phyloP scores from a whole-genome alignment of 1,140 invertebrate species.

The Sitophilus oryzae region DNA sequence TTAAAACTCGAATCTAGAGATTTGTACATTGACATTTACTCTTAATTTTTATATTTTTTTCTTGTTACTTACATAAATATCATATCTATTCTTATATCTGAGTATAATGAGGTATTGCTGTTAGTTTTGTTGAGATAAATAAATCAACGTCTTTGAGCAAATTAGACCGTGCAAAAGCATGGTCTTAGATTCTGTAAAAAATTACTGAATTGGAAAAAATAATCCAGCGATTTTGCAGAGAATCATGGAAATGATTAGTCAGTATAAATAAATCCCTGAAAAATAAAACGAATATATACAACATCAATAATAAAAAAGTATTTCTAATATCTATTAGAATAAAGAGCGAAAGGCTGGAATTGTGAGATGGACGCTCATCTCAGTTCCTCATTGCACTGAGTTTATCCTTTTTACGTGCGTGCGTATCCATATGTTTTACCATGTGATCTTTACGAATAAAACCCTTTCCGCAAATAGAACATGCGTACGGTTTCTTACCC shows the following conservation, averaged over 20 bases:
- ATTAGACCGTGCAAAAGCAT: too few relatives aligned
- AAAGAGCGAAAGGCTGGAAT: conserved; percentile 28
- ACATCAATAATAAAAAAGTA: conserved; percentile 25
- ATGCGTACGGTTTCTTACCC: conserved; percentile 73
- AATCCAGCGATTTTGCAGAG: too few relatives aligned
- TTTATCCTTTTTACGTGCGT: conserved; percentile 47
- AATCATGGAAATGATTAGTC: neutral
- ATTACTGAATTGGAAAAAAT: too few relatives aligned
- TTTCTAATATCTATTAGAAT: conserved; percentile 22
- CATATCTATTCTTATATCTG: conserved; percentile 41
- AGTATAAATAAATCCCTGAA: conserved; percentile 7
- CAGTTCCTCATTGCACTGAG: conserved; percentile 19
- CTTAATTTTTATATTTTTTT: conserved; percentile 21
- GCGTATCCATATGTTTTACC: conserved; percentile 86
- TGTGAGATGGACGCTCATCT: conserved; percentile 4
- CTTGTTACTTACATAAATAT: conserved; percentile 40
- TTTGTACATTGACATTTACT: conserved; percentile 36
- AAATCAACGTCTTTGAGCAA: neutral
- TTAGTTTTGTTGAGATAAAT: conserved; percentile 14
- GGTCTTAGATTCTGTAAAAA: too few relatives aligned
- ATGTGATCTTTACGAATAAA: conserved; percentile 94
- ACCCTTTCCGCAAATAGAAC: conserved; percentile 76
- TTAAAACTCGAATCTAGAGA: conserved; percentile 29
- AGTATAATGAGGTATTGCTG: conserved; percentile 42
- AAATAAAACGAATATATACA: conserved; percentile 29